Conservation (phyloP, 2,113 vertebrate species). For the Crotophaga sulcirostris region DNA sequence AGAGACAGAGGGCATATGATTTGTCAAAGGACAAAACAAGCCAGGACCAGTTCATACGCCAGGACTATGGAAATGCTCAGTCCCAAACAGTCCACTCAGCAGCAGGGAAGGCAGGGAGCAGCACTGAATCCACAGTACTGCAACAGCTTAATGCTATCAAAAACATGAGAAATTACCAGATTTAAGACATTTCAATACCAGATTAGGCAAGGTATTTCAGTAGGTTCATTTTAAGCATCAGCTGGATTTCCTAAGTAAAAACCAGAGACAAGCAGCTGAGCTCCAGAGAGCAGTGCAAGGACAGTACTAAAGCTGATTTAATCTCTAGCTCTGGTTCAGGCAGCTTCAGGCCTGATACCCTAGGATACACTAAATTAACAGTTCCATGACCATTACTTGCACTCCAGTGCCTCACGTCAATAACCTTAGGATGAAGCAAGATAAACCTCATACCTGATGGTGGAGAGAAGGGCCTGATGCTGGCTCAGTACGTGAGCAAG, state of each 20-base stretch:
- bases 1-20: fast-evolving
- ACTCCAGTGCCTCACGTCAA: background rate
- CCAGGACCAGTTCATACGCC: background rate
- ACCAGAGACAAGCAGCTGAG: background rate
- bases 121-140: background rate
- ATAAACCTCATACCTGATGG: slow-evolving; percentile 79
- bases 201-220: fast-evolving
- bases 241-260: background rate
- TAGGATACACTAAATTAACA: background rate
- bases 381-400: background rate
- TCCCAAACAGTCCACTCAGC: no score
- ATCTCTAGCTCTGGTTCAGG: background rate
- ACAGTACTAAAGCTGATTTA: background rate
- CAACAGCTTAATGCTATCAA: background rate
- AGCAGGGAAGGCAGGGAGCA: background rate
- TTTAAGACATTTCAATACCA: background rate
- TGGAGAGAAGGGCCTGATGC: slow-evolving; percentile 86
- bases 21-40: background rate
- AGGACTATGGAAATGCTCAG: background rate
- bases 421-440: fast-evolving
- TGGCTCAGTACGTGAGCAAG: slow-evolving; percentile 90
- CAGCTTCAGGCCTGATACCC: background rate
- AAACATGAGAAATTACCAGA: fast-evolving
- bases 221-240: background rate
- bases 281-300: background rate